These are phyloP conservation scores for Mobula birostris DNA, from an alignment of 2,113 vertebrate genomes.

Conservation along the genomic window DNA sequence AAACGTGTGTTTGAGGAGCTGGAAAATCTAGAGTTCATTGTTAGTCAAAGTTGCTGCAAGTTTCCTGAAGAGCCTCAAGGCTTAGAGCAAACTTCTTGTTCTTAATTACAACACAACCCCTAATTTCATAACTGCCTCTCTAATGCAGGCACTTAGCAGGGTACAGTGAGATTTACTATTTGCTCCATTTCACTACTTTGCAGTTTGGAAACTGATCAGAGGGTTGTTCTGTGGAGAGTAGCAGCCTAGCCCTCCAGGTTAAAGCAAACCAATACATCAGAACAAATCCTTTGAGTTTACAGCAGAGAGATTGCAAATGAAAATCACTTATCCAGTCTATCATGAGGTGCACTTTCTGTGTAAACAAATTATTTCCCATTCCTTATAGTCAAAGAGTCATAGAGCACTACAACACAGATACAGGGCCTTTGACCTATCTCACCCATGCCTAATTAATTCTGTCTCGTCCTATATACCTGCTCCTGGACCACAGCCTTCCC, in stretches of 20 bases:
- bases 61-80: background rate
- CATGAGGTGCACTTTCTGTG: background rate
- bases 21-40: background rate
- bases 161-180: background rate
- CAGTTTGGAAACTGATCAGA: background rate
- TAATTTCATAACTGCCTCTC: background rate
- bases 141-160: background rate
- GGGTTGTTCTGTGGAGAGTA: background rate
- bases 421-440: too few relatives aligned
- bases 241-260: background rate
- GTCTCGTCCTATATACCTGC: too few relatives aligned
- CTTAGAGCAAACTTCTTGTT: background rate
- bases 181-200: background rate
- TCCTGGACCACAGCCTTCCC: too few relatives aligned
- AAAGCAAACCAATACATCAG: background rate
- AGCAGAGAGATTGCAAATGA: background rate
- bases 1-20: background rate
- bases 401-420: too few relatives aligned
- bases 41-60: background rate
- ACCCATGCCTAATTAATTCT: too few relatives aligned
- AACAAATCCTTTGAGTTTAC: background rate
- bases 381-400: background rate
- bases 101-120: background rate
- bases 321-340: background rate
- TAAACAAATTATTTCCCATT: background rate